Conservation (phyloP, 2,113 vertebrate species). For the Bufo bufo region DNA sequence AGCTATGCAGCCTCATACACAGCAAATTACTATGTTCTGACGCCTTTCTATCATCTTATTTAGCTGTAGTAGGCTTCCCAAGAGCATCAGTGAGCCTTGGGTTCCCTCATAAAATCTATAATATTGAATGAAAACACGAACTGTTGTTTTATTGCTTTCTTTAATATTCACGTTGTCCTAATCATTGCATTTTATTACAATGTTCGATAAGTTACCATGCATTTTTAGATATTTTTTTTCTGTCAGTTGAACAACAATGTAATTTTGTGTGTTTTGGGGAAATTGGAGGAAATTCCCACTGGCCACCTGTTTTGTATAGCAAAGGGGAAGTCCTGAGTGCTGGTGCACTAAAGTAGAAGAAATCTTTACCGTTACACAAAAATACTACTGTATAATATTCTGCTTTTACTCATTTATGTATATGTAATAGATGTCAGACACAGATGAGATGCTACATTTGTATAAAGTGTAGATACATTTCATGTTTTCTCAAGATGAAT, state of each 20-base stretch:
- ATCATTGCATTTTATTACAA: too few relatives aligned
- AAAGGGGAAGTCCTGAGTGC: conserved; percentile 41
- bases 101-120: too few relatives aligned
- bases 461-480: background rate
- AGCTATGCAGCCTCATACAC: too few relatives aligned
- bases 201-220: too few relatives aligned
- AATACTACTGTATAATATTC: background rate
- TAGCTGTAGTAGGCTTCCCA: too few relatives aligned
- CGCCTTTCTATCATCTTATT: too few relatives aligned
- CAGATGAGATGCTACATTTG: background rate
- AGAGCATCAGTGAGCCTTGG: too few relatives aligned
- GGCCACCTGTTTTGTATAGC: conserved; percentile 40
- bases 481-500: background rate
- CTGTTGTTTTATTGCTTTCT: too few relatives aligned
- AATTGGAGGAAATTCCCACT: conserved; percentile 54
- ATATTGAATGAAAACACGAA: too few relatives aligned
- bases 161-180: too few relatives aligned
- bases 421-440: background rate
- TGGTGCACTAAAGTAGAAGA: background rate
- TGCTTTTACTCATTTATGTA: background rate
- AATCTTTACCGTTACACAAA: background rate
- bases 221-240: background rate
- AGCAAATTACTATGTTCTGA: too few relatives aligned
- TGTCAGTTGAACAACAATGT: background rate
- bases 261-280: conserved; percentile 35